Conservation (phyloP, 2,888 invertebrate genomes). For the Drosophila nr. medialis region DNA sequence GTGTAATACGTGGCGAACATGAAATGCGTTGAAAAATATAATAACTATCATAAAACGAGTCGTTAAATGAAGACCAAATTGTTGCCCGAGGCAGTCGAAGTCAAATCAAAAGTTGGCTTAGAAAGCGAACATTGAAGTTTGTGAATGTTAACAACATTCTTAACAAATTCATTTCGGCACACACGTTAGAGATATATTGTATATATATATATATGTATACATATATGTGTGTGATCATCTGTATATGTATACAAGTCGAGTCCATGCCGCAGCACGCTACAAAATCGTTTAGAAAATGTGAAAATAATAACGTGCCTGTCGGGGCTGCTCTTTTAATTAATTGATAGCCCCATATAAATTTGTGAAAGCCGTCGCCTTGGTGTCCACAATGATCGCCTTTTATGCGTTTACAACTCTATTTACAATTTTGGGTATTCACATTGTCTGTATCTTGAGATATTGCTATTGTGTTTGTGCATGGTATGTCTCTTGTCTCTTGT, state of each 20-base stretch:
- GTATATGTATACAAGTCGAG: not conserved
- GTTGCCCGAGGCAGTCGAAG: conserved; percentile 42
- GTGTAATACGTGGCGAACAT: conserved; percentile 18
- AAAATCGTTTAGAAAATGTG: conserved; percentile 54
- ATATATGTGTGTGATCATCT: not conserved
- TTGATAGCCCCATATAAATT: conserved; percentile 76
- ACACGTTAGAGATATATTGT: conserved; percentile 25
- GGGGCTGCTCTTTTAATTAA: conserved; percentile 66
- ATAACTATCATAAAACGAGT: conserved; percentile 61
- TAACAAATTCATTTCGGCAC: conserved; percentile 71
- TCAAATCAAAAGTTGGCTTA: conserved; percentile 35
- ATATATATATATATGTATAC: conserved; percentile 7
- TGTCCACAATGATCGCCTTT: conserved; percentile 68
- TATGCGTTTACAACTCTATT: conserved; percentile 79
- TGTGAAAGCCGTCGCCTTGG: conserved; percentile 78
- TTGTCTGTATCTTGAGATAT: conserved; percentile 32
- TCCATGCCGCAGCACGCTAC: conserved; percentile 2
- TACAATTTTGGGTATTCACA: conserved; percentile 60
- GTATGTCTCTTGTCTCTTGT: conserved; percentile 69
- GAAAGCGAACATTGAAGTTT: conserved; percentile 65
- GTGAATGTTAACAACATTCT: conserved; percentile 68
- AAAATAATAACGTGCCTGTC: conserved; percentile 52
- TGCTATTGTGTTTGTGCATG: conserved; percentile 75
- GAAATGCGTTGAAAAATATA: conserved; percentile 41
- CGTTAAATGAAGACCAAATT: conserved; percentile 53